These are phyloP conservation scores for Calyptommatus sinebrachiatus DNA, from an alignment of 2,113 vertebrate species.

Conservation along the genomic window DNA sequence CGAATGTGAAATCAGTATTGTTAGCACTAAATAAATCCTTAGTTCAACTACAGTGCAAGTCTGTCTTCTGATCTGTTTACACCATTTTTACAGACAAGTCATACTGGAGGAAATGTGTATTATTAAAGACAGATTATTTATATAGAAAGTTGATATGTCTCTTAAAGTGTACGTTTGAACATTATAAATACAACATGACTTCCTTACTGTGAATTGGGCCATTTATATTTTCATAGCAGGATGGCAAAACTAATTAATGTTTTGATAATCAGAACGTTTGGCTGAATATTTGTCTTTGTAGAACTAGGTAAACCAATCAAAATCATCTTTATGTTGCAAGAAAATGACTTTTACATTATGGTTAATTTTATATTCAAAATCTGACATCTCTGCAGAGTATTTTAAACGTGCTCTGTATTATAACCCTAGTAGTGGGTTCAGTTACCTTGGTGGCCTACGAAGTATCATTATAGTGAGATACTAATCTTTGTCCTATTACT, in stretches of 20 bases:
- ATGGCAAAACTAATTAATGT: background rate
- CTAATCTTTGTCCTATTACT: conserved; percentile 41
- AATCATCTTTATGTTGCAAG: background rate
- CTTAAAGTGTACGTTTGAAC: background rate
- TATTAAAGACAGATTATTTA: background rate
- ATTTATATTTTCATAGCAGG: conserved; percentile 4
- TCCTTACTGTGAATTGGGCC: background rate
- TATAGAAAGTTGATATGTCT: background rate
- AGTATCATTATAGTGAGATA: background rate
- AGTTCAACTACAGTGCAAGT: background rate
- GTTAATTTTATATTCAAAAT: background rate
- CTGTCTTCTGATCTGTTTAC: background rate
- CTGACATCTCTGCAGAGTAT: background rate
- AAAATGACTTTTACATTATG: background rate
- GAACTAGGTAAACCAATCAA: background rate
- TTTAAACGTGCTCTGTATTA: background rate
- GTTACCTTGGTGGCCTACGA: background rate
- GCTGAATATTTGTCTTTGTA: background rate
- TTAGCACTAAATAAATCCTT: background rate
- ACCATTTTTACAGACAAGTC: background rate
- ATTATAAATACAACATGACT: background rate
- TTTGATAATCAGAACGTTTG: conserved; percentile 1
- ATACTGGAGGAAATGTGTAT: background rate
- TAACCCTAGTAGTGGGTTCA: background rate
- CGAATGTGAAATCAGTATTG: background rate